A percentile compares a stretch with the other conserved stretches of the same genome.
Conservation (phyloP, 2,113 vertebrate genomes). For the Lanius ludovicianus region DNA sequence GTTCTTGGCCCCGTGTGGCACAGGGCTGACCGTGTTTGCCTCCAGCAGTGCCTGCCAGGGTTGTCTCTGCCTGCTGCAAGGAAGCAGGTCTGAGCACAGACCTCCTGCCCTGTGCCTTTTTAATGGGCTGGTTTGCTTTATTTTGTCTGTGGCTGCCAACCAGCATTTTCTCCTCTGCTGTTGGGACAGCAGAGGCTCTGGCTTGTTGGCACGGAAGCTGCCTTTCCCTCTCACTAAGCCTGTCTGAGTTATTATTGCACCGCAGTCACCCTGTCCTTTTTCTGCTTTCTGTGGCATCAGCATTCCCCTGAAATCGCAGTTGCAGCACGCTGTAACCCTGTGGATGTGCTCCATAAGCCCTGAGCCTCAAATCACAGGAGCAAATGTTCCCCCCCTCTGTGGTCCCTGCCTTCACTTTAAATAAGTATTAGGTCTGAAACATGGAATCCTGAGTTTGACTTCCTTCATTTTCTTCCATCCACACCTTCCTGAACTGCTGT, state of each 20-base stretch:
- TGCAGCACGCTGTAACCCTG: background rate
- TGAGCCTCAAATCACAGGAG: background rate
- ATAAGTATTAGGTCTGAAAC: background rate
- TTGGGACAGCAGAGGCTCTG: slow-evolving; percentile 23
- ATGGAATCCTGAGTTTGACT: background rate
- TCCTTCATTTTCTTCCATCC: background rate
- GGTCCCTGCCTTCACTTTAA: background rate
- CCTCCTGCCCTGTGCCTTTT: background rate
- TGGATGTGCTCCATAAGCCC: slow-evolving; percentile 41
- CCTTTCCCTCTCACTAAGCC: slow-evolving; percentile 68
- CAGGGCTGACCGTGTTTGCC: rapidly evolving
- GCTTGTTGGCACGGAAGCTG: slow-evolving; percentile 26
- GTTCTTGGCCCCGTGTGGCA: rapidly evolving
- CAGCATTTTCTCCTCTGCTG: background rate
- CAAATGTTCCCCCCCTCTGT: background rate
- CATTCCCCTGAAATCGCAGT: slow-evolving; percentile 55
- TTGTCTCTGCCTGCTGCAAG: background rate
- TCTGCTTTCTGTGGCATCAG: slow-evolving; percentile 71
- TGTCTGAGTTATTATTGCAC: slow-evolving; percentile 63
- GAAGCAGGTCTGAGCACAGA: background rate
- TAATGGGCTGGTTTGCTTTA: slow-evolving; percentile 16
- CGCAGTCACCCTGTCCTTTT: slow-evolving; percentile 23
- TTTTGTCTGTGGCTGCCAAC: background rate
- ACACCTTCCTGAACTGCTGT: slow-evolving; percentile 1
- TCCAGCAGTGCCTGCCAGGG: background rate